A percentile compares a stretch with the other conserved stretches of the same genome.
Evolutionary conservation across 2,888 invertebrate species (phyloP).

Genomic region (Brachypterus glaber): DNA sequence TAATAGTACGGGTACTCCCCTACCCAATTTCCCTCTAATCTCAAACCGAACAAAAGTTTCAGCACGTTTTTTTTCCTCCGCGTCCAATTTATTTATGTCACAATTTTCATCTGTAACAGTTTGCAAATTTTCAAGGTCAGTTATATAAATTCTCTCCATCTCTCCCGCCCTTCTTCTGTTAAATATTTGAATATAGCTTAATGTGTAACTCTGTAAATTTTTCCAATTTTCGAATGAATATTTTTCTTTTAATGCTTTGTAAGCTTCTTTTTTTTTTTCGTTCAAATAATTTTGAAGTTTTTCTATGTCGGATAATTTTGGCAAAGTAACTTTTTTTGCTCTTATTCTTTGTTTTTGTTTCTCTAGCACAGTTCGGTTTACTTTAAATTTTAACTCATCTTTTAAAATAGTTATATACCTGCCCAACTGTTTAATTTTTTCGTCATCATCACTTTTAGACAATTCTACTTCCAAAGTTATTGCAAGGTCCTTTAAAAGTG

Average conservation of each 20-base stretch:
- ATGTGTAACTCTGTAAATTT: slow-evolving; percentile 4
- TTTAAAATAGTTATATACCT: too few relatives aligned
- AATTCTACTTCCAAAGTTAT: slow-evolving; percentile 3
- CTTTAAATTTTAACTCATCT: too few relatives aligned
- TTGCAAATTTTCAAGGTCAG: slow-evolving; percentile 9
- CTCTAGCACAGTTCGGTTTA: slow-evolving; percentile 7
- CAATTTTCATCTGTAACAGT: too few relatives aligned
- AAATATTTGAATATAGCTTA: slow-evolving; percentile 12
- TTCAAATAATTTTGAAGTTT: slow-evolving; percentile 6
- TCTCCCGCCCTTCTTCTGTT: slow-evolving; percentile 14
- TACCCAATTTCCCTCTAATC: slow-evolving; percentile 10
- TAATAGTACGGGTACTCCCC: slow-evolving; percentile 10
- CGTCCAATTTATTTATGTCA: slow-evolving; percentile 2
- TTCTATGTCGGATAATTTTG: slow-evolving; percentile 10
- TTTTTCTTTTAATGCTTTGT: slow-evolving; percentile 2
- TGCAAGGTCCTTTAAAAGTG: slow-evolving; percentile 3
- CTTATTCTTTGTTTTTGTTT: too few relatives aligned
- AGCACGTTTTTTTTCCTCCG: slow-evolving; percentile 1
- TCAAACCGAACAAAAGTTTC: slow-evolving; percentile 8
- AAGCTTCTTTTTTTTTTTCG: slow-evolving; percentile 2
- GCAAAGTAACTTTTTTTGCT: slow-evolving; percentile 11
- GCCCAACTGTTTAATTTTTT: neutral
- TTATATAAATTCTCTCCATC: slow-evolving; percentile 8
- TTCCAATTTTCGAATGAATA: slow-evolving; percentile 9
- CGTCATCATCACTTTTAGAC: neutral